phyloP scores from a whole-genome alignment of 64 coral and sea anemone genomes.

The Dendronephthya gigantea region DNA sequence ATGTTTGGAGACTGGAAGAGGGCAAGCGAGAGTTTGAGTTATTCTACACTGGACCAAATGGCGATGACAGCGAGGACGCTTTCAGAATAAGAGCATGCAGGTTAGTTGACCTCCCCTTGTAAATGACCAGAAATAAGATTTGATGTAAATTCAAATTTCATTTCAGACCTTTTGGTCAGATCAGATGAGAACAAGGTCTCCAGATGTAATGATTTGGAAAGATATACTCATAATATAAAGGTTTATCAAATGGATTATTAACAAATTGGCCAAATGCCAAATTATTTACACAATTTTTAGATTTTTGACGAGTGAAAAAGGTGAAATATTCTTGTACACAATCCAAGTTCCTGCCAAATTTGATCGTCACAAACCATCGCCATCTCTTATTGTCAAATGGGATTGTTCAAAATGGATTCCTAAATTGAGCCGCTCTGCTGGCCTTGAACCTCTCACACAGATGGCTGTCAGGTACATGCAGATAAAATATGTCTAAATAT shows the following conservation, averaged over 20 bases:
- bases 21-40: slow-evolving; percentile 89
- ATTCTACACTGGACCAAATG: slow-evolving; percentile 50
- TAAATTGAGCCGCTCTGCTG: slow-evolving; percentile 57
- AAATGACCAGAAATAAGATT: too few species aligned
- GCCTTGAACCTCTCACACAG: slow-evolving; percentile 84
- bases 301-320: slow-evolving; percentile 69
- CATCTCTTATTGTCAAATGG: slow-evolving; percentile 88
- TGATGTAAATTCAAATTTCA: too few species aligned
- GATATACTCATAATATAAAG: too few species aligned
- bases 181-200: too few species aligned
- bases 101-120: too few species aligned
- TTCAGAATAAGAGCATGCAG: slow-evolving; percentile 94
- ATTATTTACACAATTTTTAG: too few species aligned
- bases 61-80: slow-evolving; percentile 60
- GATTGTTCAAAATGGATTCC: slow-evolving; percentile 88
- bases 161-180: too few species aligned
- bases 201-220: too few species aligned
- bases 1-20: slow-evolving; percentile 86
- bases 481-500: too few species aligned
- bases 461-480: slow-evolving; percentile 91
- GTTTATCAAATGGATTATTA: too few species aligned
- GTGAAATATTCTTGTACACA: slow-evolving; percentile 57
- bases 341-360: slow-evolving; percentile 95
- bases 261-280: too few species aligned
- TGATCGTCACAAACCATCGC: slow-evolving; percentile 69